Evolutionary conservation across 1,140 invertebrate genomes (phyloP), one percentile per base, ranked within the genome.

Genomic region (Delia radicum): DNA sequence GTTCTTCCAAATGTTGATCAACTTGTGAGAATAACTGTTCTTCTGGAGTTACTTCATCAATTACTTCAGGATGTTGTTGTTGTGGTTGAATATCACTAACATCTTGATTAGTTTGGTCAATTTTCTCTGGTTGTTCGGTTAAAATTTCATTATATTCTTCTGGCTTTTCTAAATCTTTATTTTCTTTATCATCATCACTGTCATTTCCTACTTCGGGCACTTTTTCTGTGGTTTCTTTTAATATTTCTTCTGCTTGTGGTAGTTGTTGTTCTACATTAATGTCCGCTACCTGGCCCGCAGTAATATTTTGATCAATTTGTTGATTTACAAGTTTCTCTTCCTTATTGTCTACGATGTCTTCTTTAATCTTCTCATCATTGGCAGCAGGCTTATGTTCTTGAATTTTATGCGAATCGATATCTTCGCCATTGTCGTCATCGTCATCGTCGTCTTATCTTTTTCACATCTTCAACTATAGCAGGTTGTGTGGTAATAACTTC

Each of bases 371-470:
- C 4, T 55, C 18, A 21, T 69, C 65, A 18, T 24, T 33, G n/a
- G 15, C 65, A 33, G 6, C 29, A 21, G 65, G 3, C 37, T 42
- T 31, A 21, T 18, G 7, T 1, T 63, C 8, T 24, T 65, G 26
- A 42, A 10, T 42, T 15, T 8, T 42, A 15, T 13, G 12, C n/a
- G n/a, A 42, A 42, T 42, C 48, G 21, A 21, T 55, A 21, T 55
- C 48, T 1, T n/a, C 21, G 18, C 24, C 48, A 37, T 7, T 37
- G 8, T 37, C 33, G 7, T 81, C 78, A 77, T n/a, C n/a, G n/a
- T n/a, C n/a, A n/a, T n/a, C n/a, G 82, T 81, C 21, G 77, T 42
- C 12, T 2, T 42, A 42, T 15, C 12, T 42, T 42, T 42, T 42
- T 42, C 12, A 77, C 37, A 12, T 73, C 72, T 48, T 28, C 46